Evolutionary conservation across 2,888 invertebrate species (phyloP).

Genomic region (Rhamphomyia laevipes): DNA sequence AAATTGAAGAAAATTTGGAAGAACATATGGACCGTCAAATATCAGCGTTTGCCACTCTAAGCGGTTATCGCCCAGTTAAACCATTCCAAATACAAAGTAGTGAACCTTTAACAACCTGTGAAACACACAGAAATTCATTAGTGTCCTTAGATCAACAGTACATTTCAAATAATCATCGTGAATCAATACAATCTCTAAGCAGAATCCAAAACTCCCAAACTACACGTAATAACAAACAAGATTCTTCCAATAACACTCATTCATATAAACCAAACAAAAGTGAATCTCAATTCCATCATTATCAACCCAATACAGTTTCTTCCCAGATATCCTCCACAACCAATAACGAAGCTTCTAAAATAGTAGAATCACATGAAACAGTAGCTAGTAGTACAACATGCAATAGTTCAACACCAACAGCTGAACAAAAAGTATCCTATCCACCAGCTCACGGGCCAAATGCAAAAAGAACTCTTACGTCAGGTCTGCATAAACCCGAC

Average conservation of each 20-base stretch:
- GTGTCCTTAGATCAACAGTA: not conserved
- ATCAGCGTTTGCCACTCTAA: slow-evolving; percentile 15
- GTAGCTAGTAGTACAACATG: slow-evolving; percentile 18
- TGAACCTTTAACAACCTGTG: not conserved
- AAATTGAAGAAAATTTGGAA: not conserved
- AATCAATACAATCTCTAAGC: not conserved
- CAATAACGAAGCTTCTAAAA: slow-evolving; percentile 7
- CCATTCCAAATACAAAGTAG: slow-evolving; percentile 12
- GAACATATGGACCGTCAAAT: slow-evolving; percentile 9
- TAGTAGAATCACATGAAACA: not conserved
- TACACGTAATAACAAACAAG: not conserved
- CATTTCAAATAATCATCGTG: not conserved
- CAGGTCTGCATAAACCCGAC: slow-evolving; percentile 50
- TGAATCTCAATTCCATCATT: not conserved
- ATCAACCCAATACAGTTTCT: not conserved
- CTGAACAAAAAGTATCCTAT: slow-evolving; percentile 30
- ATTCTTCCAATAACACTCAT: not conserved
- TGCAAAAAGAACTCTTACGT: slow-evolving; percentile 30
- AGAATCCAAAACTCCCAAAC: not conserved
- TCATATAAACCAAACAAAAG: not conserved
- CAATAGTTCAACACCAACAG: slow-evolving; percentile 31
- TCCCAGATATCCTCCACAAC: slow-evolving; percentile 18
- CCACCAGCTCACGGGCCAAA: slow-evolving; percentile 31
- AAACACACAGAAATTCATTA: not conserved
- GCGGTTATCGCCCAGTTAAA: slow-evolving; percentile 9